Evolutionary conservation across 2,888 invertebrate species (phyloP), one percentile per base, ranked within the genome.

Genomic region (Atrina japonica): DNA sequence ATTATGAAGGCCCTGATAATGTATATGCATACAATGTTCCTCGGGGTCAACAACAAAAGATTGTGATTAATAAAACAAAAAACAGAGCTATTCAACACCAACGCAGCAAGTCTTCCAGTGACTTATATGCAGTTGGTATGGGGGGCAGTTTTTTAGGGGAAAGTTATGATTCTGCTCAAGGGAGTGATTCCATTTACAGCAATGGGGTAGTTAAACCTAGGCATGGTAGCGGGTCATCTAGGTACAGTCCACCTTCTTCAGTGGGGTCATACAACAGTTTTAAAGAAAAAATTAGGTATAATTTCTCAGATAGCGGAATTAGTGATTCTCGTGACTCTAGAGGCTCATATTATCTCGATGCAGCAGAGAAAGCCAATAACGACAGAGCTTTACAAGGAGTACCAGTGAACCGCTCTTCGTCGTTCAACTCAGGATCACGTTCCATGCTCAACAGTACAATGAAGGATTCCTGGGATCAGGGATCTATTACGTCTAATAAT

Each of bases 381-480:
- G 40, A 35, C 5, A 23, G 35, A n/a, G 35, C 35, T 5, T 35
- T 35, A 11, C 35, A 35, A 35, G 35, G 11, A 11, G 6, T 11
- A 35, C 56, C 56, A 21, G 35, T 56, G 18, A 35, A 11, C 11
- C 35, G 35, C 6, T 35, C 35, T 5, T 35, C 11, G 11, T 35
- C 35, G 11, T 56, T 56, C 56, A 40, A 35, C 23, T 29, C 43
- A 18, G 49, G 27, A 18, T 49, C 21, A 30, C 30, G 47, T 9
- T 21, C 29, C 35, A 18, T 53, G 23, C 41, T 68, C 40, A 68
- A 68, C 41, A 68, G 68, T 55, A 64, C 69, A 9, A 69, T 69
- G 69, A 63, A 27, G 3, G 69, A 69, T n/a, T 50, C 64, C 2
- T 53, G 23, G 47, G 67, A 67, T 53, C 18, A 60, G 14, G 29